Percentiles rank a stretch among this genome's conserved stretches.
Evolutionary conservation across 2,113 vertebrate species (phyloP).

Genomic region (Platycercus adscitus): DNA sequence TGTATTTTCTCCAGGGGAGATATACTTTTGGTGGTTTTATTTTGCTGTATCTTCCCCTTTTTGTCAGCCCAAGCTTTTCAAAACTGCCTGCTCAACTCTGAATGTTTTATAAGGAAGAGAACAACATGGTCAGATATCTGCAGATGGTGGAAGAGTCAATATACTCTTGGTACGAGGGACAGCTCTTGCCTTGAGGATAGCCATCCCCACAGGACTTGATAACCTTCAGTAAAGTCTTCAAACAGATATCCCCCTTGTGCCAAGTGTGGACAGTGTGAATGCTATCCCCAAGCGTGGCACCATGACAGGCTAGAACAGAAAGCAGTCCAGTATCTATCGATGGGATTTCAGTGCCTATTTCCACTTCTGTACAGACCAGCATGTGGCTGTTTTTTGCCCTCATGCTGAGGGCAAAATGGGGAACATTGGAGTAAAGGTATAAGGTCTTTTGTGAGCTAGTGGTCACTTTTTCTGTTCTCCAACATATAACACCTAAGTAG

Average conservation of each 20-base stretch:
- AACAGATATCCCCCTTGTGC: neutral
- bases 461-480: neutral
- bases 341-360: neutral
- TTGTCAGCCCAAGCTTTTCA: neutral
- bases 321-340: fast-evolving
- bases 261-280: neutral
- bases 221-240: neutral
- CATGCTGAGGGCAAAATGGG: neutral
- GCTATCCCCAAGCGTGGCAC: fast-evolving
- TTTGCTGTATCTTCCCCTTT: neutral
- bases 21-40: neutral
- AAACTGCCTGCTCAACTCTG: neutral
- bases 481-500: neutral
- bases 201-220: neutral
- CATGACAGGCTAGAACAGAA: neutral
- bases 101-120: neutral
- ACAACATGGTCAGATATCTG: neutral
- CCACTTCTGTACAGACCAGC: neutral
- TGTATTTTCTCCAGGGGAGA: neutral
- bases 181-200: neutral
- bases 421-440: neutral
- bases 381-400: neutral
- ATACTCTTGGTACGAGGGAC: neutral
- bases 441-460: neutral
- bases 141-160: neutral